Evolutionary conservation across 2,888 invertebrate genomes (phyloP), one percentile per base, ranked within the genome.

Genomic region (Drosophila melanocephala): DNA sequence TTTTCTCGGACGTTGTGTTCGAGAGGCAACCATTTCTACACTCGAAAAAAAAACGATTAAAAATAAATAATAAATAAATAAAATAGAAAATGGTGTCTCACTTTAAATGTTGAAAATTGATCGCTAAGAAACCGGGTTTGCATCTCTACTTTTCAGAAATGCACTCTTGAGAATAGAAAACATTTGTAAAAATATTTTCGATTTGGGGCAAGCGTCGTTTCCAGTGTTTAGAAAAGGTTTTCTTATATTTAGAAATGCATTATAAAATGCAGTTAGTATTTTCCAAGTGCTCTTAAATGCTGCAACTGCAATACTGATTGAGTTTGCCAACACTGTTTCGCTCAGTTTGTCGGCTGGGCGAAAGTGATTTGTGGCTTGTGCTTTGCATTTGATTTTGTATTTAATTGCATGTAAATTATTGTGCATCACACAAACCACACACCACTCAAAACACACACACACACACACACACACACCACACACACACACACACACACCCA

Each of bases 391-490:
- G 32, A 58, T 64, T 76, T 80, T 72, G 63, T 72, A 84, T 81
- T 84, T 87, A 79, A 89, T 89, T 84, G 81, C 84, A 86, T 74
- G 84, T 88, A 84, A 84, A 86, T 88, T 83, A 81, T 84, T 81
- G 81, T 68, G 66, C 16, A 59, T 30, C 28, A 39, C 81, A 68
- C 57, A 76, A 71, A 69, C 73, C 66, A 60, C 67, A 64, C 55
- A 63, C 14, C 69, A 55, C 62, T 66, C 70, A 69, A 44, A 61
- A n/a, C 53, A 14, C 52, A 39, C 37, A 12, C 33, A 44, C 47
- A 55, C 22, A 22, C 22, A 22, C 22, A n/a, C n/a, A n/a, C n/a
- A n/a, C 61, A 53, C 10, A 47, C 30, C 30, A 30, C 30, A 30
- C 30, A 6, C 22, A 22, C 22, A 3, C 26, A 35, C 50, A 30